Evolutionary conservation across 2,113 vertebrate species (phyloP), one percentile per base, ranked within the genome.

Genomic region (Aspiorhynchus laticeps): DNA sequence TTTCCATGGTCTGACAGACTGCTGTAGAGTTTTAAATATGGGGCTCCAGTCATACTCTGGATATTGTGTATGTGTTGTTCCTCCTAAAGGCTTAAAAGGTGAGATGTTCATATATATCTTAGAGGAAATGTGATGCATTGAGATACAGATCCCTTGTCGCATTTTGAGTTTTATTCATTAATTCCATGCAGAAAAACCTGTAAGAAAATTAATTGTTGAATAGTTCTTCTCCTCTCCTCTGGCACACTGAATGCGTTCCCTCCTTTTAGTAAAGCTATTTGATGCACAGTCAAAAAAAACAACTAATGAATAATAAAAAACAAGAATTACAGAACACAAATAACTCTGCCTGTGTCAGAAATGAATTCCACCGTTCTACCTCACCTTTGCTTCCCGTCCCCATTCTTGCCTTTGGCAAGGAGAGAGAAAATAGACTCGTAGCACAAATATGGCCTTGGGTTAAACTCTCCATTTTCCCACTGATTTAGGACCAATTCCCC

Each of bases 341-440:
- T 61, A 80, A 69, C 61, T 46, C 24, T 19, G 56, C 38, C 56
- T 65, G 24, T 28, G 38, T 46, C 80, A 69, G 14, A 65, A 43
- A 82, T 82, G 43, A 36, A 56, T 73, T 56, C 46, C 10, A 61
- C 19, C 33, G 7, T n/a, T 61, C 31, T 63, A 33, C 21, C 28
- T 73, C 67, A 41, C 67, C 21, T 61, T 78, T 83, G 41, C 0
- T 51, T 48, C 26, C 46, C n/a, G 0, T 69, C 63, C 65, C 28
- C 80, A 56, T n/a, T 36, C 12, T 26, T 73, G 67, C 82, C 7
- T 74, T 41, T 73, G 24, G 82, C 67, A 74, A 84, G 82, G 69
- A 59, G 82, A 84, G 48, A 84, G 69, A 74, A 74, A 46, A 73
- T 53, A 33, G 65, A 83, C 65, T 73, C 43, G 33, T 15, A 73